These are phyloP conservation scores for Lordiphosa mommai DNA, from an alignment of 1,140 invertebrate species.

Conservation along the genomic window DNA sequence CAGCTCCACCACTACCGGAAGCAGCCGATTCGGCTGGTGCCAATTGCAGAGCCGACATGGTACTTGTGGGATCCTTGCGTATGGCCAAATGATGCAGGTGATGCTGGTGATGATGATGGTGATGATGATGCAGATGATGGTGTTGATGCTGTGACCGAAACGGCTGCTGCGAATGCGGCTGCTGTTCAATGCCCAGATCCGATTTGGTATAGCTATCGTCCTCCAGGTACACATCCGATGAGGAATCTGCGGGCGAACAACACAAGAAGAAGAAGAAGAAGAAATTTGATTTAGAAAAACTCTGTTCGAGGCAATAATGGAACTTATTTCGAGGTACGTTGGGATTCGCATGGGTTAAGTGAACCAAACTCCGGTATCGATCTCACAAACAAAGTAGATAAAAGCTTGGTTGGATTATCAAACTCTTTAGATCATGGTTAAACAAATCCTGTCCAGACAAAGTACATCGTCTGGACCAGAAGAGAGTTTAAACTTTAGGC, in stretches of 20 bases:
- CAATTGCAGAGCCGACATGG: constrained; percentile 83
- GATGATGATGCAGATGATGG: constrained; percentile 56
- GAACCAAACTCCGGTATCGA: too few species aligned
- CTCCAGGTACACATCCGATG: constrained; percentile 75
- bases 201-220: constrained; percentile 78
- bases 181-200: constrained; percentile 72
- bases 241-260: constrained; percentile 42
- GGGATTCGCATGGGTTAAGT: too few species aligned
- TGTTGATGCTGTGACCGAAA: constrained; percentile 52
- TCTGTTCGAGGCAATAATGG: too few species aligned
- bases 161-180: constrained; percentile 39
- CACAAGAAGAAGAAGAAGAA: too few species aligned
- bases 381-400: too few species aligned
- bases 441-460: too few species aligned
- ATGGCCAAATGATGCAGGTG: constrained; percentile 62
- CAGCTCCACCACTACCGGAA: not conserved
- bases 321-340: too few species aligned
- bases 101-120: constrained; percentile 41
- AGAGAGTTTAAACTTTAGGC: too few species aligned
- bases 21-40: constrained; percentile 49
- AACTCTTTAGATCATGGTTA: too few species aligned
- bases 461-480: too few species aligned
- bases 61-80: constrained; percentile 82
- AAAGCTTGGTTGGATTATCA: too few species aligned
- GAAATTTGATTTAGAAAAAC: too few species aligned